These are phyloP conservation scores for Epinotia nisella DNA, from an alignment of 2,888 invertebrate genomes.

Conservation along the genomic window DNA sequence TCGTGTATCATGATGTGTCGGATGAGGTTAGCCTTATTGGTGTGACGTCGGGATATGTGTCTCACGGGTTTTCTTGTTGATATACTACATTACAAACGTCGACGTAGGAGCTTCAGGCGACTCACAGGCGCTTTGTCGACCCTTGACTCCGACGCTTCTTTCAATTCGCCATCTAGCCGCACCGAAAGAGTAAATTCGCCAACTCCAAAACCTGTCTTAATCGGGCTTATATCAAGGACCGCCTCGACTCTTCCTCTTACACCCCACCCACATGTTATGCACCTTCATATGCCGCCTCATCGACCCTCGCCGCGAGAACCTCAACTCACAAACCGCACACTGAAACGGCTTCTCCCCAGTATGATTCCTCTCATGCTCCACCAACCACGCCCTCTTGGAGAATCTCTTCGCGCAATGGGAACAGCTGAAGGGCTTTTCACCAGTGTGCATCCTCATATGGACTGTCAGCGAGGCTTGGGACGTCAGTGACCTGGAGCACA, in stretches of 20 bases:
- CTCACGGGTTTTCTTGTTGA: conserved; percentile 65
- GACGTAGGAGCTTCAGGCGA: too few relatives aligned
- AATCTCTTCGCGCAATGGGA: conserved; percentile 70
- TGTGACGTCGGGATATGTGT: too few relatives aligned
- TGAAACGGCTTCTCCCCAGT: conserved; percentile 77
- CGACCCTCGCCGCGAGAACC: conserved; percentile 75
- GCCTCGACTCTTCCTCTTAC: neutral
- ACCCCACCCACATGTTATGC: conserved; percentile 51
- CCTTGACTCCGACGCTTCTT: neutral
- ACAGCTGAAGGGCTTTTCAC: conserved; percentile 72
- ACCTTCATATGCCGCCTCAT: conserved; percentile 77
- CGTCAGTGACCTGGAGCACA: conserved; percentile 57
- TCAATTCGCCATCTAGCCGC: neutral
- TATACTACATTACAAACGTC: conserved; percentile 56
- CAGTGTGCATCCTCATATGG: conserved; percentile 75
- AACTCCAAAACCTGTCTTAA: neutral
- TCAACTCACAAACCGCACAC: conserved; percentile 71
- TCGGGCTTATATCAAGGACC: neutral
- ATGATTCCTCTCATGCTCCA: conserved; percentile 73
- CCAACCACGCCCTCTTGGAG: conserved; percentile 66
- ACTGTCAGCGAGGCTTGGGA: conserved; percentile 64
- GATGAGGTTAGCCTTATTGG: conserved; percentile 71
- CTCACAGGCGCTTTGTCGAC: neutral
- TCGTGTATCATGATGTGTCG: conserved; percentile 75
- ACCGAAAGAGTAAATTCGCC: too few relatives aligned